Percentiles rank a stretch among this genome's conserved stretches.
phyloP scores from a whole-genome alignment of 2,888 invertebrate genomes.

The Timandra comae region DNA sequence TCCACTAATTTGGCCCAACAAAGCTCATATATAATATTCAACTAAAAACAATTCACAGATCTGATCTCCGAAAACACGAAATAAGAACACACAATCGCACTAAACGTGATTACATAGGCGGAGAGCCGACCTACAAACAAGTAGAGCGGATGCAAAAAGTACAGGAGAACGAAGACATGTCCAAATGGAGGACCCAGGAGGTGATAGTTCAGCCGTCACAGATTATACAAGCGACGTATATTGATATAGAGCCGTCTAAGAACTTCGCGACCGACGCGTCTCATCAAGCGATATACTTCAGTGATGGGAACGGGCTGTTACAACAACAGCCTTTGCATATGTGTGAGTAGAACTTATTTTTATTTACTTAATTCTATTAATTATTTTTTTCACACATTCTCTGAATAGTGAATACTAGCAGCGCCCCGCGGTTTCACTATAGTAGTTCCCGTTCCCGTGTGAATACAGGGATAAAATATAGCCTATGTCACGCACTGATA shows the following conservation, averaged over 20 bases:
- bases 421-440: too few species aligned
- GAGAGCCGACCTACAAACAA: conserved; percentile 66
- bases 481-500: too few species aligned
- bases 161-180: conserved; percentile 33
- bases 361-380: conserved; percentile 9
- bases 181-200: conserved; percentile 30
- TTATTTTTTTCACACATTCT: too few species aligned
- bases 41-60: conserved; percentile 38
- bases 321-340: conserved; percentile 36
- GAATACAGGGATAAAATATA: too few species aligned
- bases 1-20: too few species aligned
- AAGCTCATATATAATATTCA: too few species aligned
- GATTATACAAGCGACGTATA: conserved; percentile 41
- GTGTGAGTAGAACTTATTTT: background rate
- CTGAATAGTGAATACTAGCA: too few species aligned
- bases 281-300: conserved; percentile 50
- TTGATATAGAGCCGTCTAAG: conserved; percentile 51
- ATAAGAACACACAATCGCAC: conserved; percentile 62
- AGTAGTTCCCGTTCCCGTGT: too few species aligned
- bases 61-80: conserved; percentile 68
- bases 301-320: conserved; percentile 50
- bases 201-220: conserved; percentile 26
- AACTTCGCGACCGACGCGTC: conserved; percentile 39
- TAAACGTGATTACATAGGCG: conserved; percentile 67
- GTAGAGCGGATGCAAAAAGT: conserved; percentile 57